Evolutionary conservation across 2,113 vertebrate species (phyloP), one percentile per base, ranked within the genome.

Genomic region (Colius striatus): DNA sequence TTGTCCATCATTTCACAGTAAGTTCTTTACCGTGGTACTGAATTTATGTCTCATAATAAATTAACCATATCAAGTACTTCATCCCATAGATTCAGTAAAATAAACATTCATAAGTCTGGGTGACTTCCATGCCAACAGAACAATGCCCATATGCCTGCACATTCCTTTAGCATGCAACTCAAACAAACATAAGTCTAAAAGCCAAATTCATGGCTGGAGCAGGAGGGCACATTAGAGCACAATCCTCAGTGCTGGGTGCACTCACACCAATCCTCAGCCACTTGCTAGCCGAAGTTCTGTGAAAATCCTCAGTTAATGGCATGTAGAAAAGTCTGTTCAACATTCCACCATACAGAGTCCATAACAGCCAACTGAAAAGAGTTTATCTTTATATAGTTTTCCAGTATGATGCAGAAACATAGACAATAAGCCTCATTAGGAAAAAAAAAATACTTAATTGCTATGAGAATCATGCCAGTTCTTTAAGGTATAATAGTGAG

Each of bases 21-120:
- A 97, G 89, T 90, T 93, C 93, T 96, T 96, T 97, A 91, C 91
- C 86, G 84, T 22, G 55, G 81, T 95, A 62, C 77, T 5, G n/a
- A 93, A 92, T 92, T 87, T 96, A 93, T 73, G 88, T 77, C 94
- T 96, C 77, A 63, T 72, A 94, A 94, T 94, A 95, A 96, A 96
- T 97, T 94, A 95, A 90, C 74, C n/a, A 0, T 89, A 84, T 90
- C 74, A 83, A 94, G 87, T 63, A 94, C 90, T 95, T 95, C 80
- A 89, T 85, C 87, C 85, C 47, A 1, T 20, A 73, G 63, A 67
- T 68, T 97, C 83, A 91, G 80, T 58, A 96, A 94, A 93, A 87
- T 78, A 96, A 95, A 96, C 72, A 89, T 20, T 41, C 32, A 3
- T 70, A 75, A 93, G 83, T 82, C 76, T 71, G 32, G 72, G 84